These are phyloP conservation scores for Entosphenus tridentatus DNA, from an alignment of 2,113 vertebrate genomes.

Conservation along the genomic window DNA sequence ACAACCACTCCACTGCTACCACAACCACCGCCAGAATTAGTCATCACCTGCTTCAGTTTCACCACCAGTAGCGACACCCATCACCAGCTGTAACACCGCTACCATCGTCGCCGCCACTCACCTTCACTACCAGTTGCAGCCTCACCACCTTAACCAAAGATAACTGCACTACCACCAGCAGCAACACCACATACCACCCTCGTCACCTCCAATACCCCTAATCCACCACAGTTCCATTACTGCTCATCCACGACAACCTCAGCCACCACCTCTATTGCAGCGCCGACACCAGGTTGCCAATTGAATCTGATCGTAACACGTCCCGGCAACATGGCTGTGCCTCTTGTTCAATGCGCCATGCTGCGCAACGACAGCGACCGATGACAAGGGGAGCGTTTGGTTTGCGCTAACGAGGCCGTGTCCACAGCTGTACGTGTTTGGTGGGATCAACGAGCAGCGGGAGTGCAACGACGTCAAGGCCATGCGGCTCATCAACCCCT, in stretches of 20 bases:
- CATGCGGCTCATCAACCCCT: slow-evolving; percentile 31
- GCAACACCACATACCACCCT: too few relatives aligned
- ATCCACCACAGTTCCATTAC: background rate
- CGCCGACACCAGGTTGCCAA: background rate
- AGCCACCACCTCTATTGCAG: background rate
- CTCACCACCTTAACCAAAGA: too few relatives aligned
- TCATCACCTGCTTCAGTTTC: background rate
- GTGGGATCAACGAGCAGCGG: slow-evolving; percentile 25
- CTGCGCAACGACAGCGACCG: background rate
- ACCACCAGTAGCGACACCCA: background rate
- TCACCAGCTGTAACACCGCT: too few relatives aligned
- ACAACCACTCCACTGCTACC: background rate
- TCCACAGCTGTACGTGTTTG: slow-evolving; percentile 25
- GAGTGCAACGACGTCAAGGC: slow-evolving; percentile 24
- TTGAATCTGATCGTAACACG: background rate
- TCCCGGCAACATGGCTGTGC: background rate
- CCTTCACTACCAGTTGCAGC: too few relatives aligned
- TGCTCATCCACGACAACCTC: background rate
- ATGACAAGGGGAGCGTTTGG: background rate
- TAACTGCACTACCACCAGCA: too few relatives aligned
- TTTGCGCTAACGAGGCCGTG: background rate
- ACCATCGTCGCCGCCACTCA: too few relatives aligned
- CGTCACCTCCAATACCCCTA: too few relatives aligned
- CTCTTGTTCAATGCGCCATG: background rate
- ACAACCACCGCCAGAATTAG: background rate